Percentiles rank a stretch among this genome's conserved stretches.
These are phyloP conservation scores for Gallirallus australis DNA, from an alignment of 2,797 vertebrate species.

Conservation along the genomic window DNA sequence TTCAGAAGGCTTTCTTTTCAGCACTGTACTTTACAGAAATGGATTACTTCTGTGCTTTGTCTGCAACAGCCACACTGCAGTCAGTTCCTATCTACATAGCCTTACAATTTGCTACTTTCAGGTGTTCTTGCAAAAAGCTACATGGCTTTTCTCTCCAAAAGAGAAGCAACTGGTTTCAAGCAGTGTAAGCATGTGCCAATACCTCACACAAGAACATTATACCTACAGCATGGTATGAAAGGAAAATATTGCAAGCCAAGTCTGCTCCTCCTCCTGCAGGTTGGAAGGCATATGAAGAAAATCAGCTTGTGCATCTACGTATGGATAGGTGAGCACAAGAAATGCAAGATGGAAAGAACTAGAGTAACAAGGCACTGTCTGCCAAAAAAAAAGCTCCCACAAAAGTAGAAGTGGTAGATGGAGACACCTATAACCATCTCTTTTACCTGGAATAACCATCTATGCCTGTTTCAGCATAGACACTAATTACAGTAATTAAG, in stretches of 20 bases:
- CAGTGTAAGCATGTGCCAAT: neutral
- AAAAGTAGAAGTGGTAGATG: neutral
- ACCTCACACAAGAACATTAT: neutral
- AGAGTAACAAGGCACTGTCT: neutral
- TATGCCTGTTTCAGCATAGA: fast-evolving
- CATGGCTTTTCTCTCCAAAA: neutral
- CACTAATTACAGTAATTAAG: neutral
- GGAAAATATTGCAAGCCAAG: neutral
- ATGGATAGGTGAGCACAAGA: fast-evolving
- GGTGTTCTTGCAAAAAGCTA: neutral
- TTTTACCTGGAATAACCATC: neutral
- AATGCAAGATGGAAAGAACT: neutral
- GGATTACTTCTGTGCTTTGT: neutral
- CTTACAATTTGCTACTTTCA: neutral
- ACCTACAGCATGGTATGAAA: neutral
- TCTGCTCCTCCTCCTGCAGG: neutral
- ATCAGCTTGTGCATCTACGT: neutral
- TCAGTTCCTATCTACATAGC: neutral
- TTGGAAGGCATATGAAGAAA: neutral
- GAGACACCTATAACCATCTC: neutral
- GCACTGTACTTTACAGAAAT: neutral
- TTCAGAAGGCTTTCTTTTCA: neutral
- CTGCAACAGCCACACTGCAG: neutral
- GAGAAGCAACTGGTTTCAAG: neutral
- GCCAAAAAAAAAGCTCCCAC: neutral